A percentile compares a stretch with the other conserved stretches of the same genome.
Evolutionary conservation across 2,888 invertebrate species (phyloP).

Genomic region (Ceramica pisi): DNA sequence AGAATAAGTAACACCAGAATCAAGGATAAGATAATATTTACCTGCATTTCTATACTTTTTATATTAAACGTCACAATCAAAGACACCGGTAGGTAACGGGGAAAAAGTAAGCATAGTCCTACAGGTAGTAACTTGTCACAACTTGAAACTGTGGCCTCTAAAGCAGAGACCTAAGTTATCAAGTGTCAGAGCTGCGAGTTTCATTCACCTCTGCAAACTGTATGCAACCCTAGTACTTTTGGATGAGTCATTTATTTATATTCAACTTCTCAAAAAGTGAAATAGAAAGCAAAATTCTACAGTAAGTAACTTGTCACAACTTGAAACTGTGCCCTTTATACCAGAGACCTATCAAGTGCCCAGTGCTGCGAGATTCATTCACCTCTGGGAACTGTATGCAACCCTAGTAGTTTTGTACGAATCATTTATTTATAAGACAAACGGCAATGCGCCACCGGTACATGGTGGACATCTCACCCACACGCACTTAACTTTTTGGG

Average conservation of each 20-base stretch:
- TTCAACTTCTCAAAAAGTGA: too few relatives aligned
- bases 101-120: conserved; percentile 14
- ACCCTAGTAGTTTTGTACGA: conserved; percentile 14
- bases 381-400: conserved; percentile 3
- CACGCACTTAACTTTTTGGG: too few relatives aligned
- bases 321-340: conserved; percentile 28
- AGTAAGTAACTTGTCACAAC: conserved; percentile 59
- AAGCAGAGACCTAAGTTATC: conserved; percentile 5
- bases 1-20: too few relatives aligned
- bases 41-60: too few relatives aligned
- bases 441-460: too few relatives aligned
- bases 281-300: conserved; percentile 24
- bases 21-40: too few relatives aligned
- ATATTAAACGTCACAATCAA: background rate
- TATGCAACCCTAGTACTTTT: conserved; percentile 19
- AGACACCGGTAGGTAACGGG: conserved; percentile 19
- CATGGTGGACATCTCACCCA: too few relatives aligned
- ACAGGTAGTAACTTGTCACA: conserved; percentile 59
- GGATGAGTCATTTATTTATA: too few relatives aligned
- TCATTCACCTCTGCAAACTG: background rate
- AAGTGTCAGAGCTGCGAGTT: conserved; percentile 1
- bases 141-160: conserved; percentile 36
- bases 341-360: conserved; percentile 3
- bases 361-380: background rate
- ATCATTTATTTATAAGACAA: too few relatives aligned